A percentile compares a stretch with the other conserved stretches of the same genome.
These are phyloP conservation scores for Wasmannia auropunctata DNA, from an alignment of 1,140 invertebrate genomes.

Conservation along the genomic window DNA sequence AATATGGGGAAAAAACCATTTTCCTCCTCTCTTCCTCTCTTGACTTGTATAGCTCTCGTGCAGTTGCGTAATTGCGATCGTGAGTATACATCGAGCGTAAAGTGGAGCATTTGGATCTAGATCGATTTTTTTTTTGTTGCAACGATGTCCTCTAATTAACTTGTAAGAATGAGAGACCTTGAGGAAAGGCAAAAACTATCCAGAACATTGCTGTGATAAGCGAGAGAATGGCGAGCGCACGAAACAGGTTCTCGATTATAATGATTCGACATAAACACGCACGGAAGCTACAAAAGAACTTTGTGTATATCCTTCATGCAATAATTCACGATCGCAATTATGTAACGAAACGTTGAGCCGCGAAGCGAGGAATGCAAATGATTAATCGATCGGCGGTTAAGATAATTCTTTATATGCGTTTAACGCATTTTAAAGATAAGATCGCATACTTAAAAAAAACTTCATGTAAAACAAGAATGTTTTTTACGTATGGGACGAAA, in stretches of 20 bases:
- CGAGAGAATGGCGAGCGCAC: neutral
- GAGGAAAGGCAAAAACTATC: neutral
- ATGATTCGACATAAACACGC: neutral
- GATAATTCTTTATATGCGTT: neutral
- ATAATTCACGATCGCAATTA: conserved; percentile 25
- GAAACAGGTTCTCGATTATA: conserved; percentile 12
- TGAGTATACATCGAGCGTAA: neutral
- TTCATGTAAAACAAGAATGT: neutral
- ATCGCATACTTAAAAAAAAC: neutral
- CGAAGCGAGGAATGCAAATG: neutral
- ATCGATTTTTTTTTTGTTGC: neutral
- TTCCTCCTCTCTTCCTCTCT: neutral
- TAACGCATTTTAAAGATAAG: conserved; percentile 23
- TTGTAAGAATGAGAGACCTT: neutral
- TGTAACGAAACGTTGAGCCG: neutral
- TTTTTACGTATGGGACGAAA: neutral
- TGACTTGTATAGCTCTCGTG: neutral
- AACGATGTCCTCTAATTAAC: conserved; percentile 15
- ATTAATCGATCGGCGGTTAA: neutral
- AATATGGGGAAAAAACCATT: neutral
- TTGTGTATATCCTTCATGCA: neutral
- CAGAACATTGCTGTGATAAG: neutral
- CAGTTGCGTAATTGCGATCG: neutral
- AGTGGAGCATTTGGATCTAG: neutral
- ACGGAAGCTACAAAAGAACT: neutral